phyloP scores from a whole-genome alignment of 2,113 vertebrate genomes.

The Motacilla tschutschensis region DNA sequence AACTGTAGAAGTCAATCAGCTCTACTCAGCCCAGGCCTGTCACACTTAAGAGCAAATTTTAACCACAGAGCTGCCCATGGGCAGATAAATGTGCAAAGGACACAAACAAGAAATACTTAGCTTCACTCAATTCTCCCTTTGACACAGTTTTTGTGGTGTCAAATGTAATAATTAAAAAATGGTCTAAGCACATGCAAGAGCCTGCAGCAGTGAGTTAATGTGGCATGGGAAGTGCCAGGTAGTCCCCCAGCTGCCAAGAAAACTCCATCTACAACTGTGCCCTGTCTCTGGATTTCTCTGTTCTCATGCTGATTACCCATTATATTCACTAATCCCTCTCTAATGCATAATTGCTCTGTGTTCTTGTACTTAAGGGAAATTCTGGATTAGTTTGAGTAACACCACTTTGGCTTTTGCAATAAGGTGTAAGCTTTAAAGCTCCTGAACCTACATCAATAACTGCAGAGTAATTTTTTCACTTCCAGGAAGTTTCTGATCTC shows the following conservation, averaged over 20 bases:
- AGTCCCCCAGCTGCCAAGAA: not conserved
- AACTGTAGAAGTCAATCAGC: not conserved
- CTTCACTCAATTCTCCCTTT: not conserved
- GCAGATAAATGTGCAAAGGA: not conserved
- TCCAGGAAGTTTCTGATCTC: not conserved
- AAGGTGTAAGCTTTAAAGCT: not conserved
- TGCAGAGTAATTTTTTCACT: not conserved
- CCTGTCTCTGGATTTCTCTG: not conserved
- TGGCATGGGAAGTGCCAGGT: not conserved
- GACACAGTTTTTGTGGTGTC: not conserved
- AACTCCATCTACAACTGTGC: not conserved
- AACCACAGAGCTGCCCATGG: not conserved
- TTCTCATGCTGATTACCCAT: not conserved
- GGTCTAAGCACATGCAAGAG: not conserved
- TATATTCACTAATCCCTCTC: not conserved
- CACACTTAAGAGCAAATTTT: not conserved
- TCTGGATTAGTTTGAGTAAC: not conserved
- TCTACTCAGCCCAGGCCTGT: not conserved
- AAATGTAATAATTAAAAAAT: not conserved
- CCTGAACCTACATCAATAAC: not conserved
- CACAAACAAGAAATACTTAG: not conserved
- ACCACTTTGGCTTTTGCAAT: not conserved
- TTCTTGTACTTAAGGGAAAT: not conserved
- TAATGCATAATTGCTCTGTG: not conserved
- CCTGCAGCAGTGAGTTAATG: not conserved